These are phyloP conservation scores for Trachemys scripta DNA, from an alignment of 2,113 vertebrate genomes.

Conservation along the genomic window DNA sequence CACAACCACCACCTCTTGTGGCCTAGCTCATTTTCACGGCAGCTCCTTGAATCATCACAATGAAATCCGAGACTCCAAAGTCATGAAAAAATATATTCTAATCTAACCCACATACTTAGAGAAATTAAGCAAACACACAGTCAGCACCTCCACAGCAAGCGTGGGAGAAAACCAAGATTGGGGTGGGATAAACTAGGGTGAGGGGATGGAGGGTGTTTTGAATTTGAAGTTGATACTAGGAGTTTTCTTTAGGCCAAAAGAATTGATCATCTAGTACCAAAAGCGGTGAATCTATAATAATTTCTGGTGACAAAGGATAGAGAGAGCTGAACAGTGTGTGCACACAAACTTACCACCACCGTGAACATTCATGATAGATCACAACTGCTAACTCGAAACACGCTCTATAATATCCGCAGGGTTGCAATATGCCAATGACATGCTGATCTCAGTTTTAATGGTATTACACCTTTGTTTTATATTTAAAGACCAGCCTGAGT, in stretches of 20 bases:
- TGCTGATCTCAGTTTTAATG: accelerated
- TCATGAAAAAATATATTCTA: neutral
- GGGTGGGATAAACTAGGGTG: neutral
- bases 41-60: neutral
- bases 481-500: neutral
- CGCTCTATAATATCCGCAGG: neutral
- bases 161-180: neutral
- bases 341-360: neutral
- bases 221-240: neutral
- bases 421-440: accelerated
- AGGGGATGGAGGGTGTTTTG: neutral
- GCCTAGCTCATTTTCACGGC: neutral
- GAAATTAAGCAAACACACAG: neutral
- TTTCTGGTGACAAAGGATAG: neutral
- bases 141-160: neutral
- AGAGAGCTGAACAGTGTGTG: accelerated
- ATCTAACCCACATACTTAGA: neutral
- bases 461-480: neutral
- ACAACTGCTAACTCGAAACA: neutral
- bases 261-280: neutral
- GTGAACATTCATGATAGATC: neutral
- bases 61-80: neutral
- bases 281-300: neutral
- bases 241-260: neutral
- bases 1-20: neutral